Conservation (phyloP, 1,140 invertebrate genomes). For the Orchestia grillus region DNA sequence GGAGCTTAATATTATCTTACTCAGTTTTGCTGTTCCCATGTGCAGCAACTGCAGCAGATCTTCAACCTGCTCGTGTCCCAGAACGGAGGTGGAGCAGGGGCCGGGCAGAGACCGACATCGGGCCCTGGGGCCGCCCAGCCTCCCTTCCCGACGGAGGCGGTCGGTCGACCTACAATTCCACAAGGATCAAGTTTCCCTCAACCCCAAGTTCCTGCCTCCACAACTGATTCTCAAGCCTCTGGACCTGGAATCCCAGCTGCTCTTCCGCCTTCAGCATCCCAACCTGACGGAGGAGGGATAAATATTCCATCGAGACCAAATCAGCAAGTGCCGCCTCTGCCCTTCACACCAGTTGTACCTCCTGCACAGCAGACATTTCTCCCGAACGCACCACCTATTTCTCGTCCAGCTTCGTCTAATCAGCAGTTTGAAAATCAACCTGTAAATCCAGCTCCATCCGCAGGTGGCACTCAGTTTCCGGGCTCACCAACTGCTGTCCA, state of each 20-base stretch:
- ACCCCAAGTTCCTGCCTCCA: neutral
- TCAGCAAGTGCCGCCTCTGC: too few relatives aligned
- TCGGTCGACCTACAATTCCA: too few relatives aligned
- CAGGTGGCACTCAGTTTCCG: neutral
- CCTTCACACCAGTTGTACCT: too few relatives aligned
- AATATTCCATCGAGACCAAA: too few relatives aligned
- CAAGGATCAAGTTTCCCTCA: neutral
- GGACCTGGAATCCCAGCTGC: too few relatives aligned
- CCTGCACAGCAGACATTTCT: too few relatives aligned
- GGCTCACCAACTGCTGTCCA: neutral
- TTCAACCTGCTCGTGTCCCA: neutral
- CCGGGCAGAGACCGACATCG: neutral
- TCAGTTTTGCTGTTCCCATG: neutral
- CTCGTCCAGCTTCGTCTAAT: neutral
- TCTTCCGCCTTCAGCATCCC: too few relatives aligned
- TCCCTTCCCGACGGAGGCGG: neutral
- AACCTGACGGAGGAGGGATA: too few relatives aligned
- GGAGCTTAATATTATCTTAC: neutral
- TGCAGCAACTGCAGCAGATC: conserved; percentile 24
- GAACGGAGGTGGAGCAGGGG: neutral
- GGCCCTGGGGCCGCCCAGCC: too few relatives aligned
- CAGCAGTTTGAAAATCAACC: neutral
- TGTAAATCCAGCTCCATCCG: neutral
- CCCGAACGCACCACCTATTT: neutral
- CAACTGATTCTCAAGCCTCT: neutral